These are phyloP conservation scores for Atherinomorus stipes DNA, from an alignment of 2,113 vertebrate genomes.

Conservation along the genomic window DNA sequence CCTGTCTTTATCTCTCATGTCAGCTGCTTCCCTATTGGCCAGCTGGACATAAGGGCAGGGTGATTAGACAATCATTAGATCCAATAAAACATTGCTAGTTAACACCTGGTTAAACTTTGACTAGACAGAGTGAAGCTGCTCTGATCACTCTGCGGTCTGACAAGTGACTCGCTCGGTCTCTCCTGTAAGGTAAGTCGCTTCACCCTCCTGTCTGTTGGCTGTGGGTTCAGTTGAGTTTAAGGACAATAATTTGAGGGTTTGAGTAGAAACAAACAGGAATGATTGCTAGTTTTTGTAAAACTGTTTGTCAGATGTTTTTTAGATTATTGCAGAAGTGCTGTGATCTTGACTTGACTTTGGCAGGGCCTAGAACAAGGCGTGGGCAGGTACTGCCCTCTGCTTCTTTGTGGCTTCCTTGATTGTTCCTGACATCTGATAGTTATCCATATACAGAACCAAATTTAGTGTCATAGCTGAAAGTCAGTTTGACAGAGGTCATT, in stretches of 20 bases:
- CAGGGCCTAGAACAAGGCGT: slow-evolving; percentile 34
- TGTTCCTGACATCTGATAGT: not conserved
- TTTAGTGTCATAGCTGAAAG: not conserved
- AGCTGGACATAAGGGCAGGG: slow-evolving; percentile 26
- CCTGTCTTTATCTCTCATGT: slow-evolving; percentile 30
- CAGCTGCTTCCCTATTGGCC: slow-evolving; percentile 56
- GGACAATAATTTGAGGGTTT: not conserved
- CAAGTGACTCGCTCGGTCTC: slow-evolving; percentile 59
- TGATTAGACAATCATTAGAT: slow-evolving; percentile 85
- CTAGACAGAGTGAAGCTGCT: slow-evolving; percentile 56
- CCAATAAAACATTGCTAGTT: slow-evolving; percentile 80
- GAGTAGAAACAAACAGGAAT: not conserved
- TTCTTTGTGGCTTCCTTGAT: not conserved
- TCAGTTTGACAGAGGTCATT: slow-evolving; percentile 24
- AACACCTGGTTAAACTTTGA: slow-evolving; percentile 79
- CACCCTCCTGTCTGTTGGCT: not conserved
- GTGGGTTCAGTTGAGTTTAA: slow-evolving; percentile 4
- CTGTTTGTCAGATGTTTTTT: not conserved
- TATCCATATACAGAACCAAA: not conserved
- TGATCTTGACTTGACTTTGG: slow-evolving; percentile 79
- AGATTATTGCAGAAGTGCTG: slow-evolving; percentile 4
- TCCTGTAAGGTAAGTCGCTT: slow-evolving; percentile 67
- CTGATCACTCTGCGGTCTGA: slow-evolving; percentile 37
- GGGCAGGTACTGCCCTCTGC: not conserved
- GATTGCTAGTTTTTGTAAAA: not conserved